Base-by-base conservation (phyloP, 1,140 invertebrate genomes). In the Cherax quadricarinatus region DNA sequence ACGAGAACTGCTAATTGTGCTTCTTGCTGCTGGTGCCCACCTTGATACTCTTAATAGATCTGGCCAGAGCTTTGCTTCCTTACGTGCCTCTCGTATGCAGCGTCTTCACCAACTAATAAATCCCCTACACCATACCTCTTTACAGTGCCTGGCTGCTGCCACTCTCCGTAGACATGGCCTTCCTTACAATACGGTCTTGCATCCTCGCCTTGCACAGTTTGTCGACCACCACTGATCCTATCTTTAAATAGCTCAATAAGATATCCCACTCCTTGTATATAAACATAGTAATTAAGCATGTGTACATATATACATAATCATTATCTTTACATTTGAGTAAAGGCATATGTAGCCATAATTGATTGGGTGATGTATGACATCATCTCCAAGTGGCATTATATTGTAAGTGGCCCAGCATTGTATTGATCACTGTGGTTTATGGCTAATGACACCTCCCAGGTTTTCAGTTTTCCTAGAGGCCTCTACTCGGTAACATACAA, bases 11-110 rank as follows among this genome's bases (percentile, higher is more conserved):
- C 96, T 97, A 0, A 96, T 96, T 91, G 96, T 96, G 4, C 95
- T 99, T 0, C 96, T 99, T 0, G 95, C 96, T 4, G 96, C 96
- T 94, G 98, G 98, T 51, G 97, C 97, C 14, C 98, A 99, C 95
- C 95, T 98, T 84, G 98, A 99, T 95, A 96, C 96, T n/a, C 97
- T 97, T 75, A 99, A 99, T 95, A 96, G 96, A 93, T 95, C 97
- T 66, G 97, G 97, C 30, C 96, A 97, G 93, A 98, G 97, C 0
- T 98, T 98, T 93, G 96, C 97, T 85, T 96, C 96, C 89, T 94
- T 98, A 82, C 94, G 98, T 62, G 93, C 94, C 89, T 92, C 83
- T 60, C 79, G 91, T 30, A 95, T 95, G 88, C 97, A 97, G 94
- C 95, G 95, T 83, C 95, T 97, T 57, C 96, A 96, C 92, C 95